Percentiles rank a stretch among this genome's conserved stretches.
Conservation (phyloP, 2,888 invertebrate genomes). For the Temnothorax unifasciatus region DNA sequence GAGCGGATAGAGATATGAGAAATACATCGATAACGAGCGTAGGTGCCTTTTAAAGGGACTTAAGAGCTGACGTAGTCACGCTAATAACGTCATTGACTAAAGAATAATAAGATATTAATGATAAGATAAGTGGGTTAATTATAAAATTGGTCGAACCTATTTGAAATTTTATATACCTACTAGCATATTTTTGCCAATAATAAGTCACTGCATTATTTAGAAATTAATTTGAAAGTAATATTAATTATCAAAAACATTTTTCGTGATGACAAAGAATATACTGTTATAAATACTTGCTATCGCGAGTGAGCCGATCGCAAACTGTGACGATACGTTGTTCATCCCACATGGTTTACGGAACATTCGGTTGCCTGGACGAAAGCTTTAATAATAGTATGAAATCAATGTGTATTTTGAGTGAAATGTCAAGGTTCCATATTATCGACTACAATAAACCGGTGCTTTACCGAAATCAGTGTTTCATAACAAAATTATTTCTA, state of each 20-base stretch:
- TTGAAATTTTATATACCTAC: not conserved
- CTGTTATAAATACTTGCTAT: not conserved
- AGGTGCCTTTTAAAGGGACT: not conserved
- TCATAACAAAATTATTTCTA: not conserved
- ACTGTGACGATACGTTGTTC: not conserved
- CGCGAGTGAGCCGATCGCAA: not conserved
- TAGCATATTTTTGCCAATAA: not conserved
- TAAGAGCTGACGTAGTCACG: not conserved
- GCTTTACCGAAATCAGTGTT: not conserved
- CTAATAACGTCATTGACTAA: not conserved
- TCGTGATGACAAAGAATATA: not conserved
- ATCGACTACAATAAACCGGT: conserved; percentile 31
- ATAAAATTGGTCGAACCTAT: not conserved
- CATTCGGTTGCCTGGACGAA: conserved; percentile 7
- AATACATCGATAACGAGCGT: not conserved
- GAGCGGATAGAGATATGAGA: not conserved
- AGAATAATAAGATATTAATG: not conserved
- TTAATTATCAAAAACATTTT: not conserved
- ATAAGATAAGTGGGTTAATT: not conserved
- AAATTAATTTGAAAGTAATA: not conserved
- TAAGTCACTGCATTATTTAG: not conserved
- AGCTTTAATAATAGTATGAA: conserved; percentile 34
- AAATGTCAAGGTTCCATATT: conserved; percentile 47
- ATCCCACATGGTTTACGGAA: conserved; percentile 1
- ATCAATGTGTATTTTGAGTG: conserved; percentile 38